phyloP scores from a whole-genome alignment of 2,888 invertebrate genomes.

The Amiota communis region DNA sequence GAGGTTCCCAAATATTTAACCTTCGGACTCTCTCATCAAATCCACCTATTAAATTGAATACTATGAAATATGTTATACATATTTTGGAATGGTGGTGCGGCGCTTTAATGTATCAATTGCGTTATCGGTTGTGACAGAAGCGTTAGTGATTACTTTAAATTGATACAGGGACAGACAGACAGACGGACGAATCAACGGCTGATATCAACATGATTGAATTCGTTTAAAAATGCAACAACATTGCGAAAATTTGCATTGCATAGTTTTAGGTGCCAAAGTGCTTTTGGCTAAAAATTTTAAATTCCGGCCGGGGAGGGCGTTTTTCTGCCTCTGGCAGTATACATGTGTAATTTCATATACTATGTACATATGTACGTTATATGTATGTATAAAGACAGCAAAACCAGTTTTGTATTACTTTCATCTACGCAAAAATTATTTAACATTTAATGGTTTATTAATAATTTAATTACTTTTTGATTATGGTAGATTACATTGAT shows the following conservation, averaged over 20 bases:
- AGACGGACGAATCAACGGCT: constrained; percentile 30
- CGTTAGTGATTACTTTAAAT: constrained; percentile 17
- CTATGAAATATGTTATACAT: neutral
- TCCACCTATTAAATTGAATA: too few species aligned
- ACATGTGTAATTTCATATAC: too few species aligned
- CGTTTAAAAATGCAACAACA: constrained; percentile 4
- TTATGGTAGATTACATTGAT: constrained; percentile 65
- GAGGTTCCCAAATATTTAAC: too few species aligned
- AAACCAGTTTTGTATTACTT: neutral
- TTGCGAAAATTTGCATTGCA: constrained; percentile 37
- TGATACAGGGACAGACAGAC: neutral
- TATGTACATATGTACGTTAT: neutral
- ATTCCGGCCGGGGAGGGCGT: neutral
- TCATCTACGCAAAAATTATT: constrained; percentile 51
- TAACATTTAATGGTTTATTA: constrained; percentile 67
- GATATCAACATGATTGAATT: neutral
- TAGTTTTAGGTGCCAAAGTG: constrained; percentile 51
- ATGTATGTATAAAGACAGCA: neutral
- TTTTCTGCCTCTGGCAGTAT: neutral
- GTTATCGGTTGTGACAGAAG: constrained; percentile 18
- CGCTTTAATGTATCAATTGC: neutral
- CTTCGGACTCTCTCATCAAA: too few species aligned
- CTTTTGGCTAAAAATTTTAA: constrained; percentile 51
- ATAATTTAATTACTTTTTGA: constrained; percentile 68
- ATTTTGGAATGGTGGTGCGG: neutral